Conservation (phyloP, 2,113 vertebrate species). For the Pangasianodon gigas region DNA sequence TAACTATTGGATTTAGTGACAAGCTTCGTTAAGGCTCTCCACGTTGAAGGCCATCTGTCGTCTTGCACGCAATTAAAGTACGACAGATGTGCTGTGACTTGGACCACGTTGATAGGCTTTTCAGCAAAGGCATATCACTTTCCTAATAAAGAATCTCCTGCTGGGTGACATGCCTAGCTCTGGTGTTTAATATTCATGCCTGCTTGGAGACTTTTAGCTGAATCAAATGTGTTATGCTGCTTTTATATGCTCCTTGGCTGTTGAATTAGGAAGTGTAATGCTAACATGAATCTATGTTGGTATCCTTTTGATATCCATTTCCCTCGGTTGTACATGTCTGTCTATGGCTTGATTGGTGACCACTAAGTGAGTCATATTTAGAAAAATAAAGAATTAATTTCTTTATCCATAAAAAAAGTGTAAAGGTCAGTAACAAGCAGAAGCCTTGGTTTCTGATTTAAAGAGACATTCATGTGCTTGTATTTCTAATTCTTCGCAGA, state of each 20-base stretch:
- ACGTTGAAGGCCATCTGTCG: neutral
- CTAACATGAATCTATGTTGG: neutral
- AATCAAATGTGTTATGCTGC: neutral
- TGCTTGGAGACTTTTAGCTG: neutral
- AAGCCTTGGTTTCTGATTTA: neutral
- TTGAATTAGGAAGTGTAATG: neutral
- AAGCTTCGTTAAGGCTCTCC: neutral
- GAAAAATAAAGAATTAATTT: neutral
- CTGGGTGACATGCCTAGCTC: constrained; percentile 3
- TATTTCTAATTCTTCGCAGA: neutral
- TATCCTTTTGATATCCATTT: neutral
- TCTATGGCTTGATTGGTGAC: neutral
- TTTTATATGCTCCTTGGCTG: neutral
- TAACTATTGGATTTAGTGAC: constrained; percentile 20
- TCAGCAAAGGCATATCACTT: neutral
- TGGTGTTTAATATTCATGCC: constrained; percentile 3
- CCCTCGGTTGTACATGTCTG: neutral
- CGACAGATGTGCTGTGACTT: constrained; percentile 6
- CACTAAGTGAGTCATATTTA: neutral
- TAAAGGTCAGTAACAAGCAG: no score
- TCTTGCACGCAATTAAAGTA: neutral
- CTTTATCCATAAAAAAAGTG: neutral
- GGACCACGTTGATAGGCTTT: neutral
- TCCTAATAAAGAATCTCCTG: constrained; percentile 3
- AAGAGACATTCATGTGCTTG: neutral